phyloP scores from a whole-genome alignment of 1,140 invertebrate species.

The Triops longicaudatus region DNA sequence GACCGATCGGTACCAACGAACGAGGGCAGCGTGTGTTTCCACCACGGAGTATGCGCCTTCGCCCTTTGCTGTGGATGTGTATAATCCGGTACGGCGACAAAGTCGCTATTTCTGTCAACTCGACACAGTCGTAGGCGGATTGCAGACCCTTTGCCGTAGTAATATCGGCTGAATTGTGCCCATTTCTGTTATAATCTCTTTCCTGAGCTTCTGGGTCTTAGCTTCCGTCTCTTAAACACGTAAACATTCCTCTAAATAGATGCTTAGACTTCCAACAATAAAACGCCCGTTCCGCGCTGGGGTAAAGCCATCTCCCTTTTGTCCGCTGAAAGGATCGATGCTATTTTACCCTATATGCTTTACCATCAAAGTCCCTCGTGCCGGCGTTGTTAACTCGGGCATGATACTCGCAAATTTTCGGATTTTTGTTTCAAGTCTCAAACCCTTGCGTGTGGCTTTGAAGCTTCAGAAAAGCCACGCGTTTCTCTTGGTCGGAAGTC shows the following conservation, averaged over 20 bases:
- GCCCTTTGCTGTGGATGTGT: neutral
- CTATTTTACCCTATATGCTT: neutral
- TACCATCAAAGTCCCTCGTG: neutral
- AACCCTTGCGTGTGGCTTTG: no score
- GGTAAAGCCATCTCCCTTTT: neutral
- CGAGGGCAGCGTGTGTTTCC: neutral
- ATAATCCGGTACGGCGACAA: neutral
- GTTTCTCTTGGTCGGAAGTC: no score
- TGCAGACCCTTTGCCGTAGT: neutral
- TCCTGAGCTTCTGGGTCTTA: neutral
- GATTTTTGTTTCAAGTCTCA: no score
- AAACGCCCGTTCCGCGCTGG: neutral
- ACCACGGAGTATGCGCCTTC: neutral
- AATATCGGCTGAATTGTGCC: neutral
- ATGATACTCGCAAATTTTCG: no score
- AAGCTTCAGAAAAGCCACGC: no score
- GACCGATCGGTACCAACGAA: conserved; percentile 2
- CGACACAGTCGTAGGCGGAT: neutral
- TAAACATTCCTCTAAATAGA: neutral
- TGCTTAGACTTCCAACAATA: neutral
- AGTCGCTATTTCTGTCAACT: neutral
- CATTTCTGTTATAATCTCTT: neutral
- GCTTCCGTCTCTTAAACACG: neutral
- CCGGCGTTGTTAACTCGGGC: neutral
- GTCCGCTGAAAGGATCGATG: neutral